phyloP scores from a whole-genome alignment of 1,140 invertebrate genomes.

The Drosophila baimaii region DNA sequence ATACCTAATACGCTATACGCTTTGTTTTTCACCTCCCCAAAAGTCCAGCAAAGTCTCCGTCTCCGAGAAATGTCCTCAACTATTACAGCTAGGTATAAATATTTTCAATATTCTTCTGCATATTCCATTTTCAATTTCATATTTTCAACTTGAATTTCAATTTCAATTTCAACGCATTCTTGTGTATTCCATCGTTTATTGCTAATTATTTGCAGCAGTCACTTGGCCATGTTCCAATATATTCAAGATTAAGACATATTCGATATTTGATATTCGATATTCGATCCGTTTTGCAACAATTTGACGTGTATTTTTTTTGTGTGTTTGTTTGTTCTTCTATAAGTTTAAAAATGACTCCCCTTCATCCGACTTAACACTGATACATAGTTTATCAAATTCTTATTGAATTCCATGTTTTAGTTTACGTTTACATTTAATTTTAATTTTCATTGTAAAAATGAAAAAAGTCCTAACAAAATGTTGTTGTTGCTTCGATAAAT shows the following conservation, averaged over 20 bases:
- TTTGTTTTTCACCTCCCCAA: conserved; percentile 36
- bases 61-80: conserved; percentile 24
- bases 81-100: conserved; percentile 50
- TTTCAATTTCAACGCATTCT: conserved; percentile 47
- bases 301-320: too few species aligned
- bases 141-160: conserved; percentile 12
- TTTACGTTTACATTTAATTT: conserved; percentile 32
- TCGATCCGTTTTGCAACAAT: conserved; percentile 52
- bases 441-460: conserved; percentile 68
- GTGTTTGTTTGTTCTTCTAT: conserved; percentile 20
- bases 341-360: conserved; percentile 59
- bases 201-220: conserved; percentile 69
- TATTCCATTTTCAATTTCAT: neutral
- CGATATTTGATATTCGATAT: conserved; percentile 52
- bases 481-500: conserved; percentile 63
- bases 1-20: conserved; percentile 39
- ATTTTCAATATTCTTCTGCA: conserved; percentile 20
- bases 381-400: conserved; percentile 72
- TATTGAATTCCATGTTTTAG: conserved; percentile 59
- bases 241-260: conserved; percentile 43
- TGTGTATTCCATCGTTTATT: conserved; percentile 17
- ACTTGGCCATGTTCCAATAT: conserved; percentile 69
- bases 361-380: conserved; percentile 52
- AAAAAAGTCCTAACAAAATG: conserved; percentile 73
- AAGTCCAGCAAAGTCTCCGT: conserved; percentile 17